Conservation (phyloP, 2,113 vertebrate species). For the Aphyosemion australe region DNA sequence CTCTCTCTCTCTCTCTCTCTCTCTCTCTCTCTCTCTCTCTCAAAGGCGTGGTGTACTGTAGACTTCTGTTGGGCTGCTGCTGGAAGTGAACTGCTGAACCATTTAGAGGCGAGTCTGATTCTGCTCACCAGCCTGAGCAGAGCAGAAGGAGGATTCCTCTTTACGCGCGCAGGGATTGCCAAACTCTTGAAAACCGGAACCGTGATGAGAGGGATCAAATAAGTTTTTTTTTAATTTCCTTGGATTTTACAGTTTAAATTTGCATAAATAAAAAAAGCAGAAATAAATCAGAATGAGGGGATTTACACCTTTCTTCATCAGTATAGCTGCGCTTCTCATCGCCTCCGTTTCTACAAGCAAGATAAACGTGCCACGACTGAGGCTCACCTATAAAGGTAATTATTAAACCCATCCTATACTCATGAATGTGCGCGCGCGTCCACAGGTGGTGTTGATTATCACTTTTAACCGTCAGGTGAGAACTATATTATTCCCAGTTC, state of each 20-base stretch:
- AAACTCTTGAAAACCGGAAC: constrained; percentile 1
- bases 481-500: neutral
- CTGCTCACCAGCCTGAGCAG: constrained; percentile 11
- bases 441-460: constrained; percentile 26
- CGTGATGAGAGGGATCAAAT: constrained; percentile 1
- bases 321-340: constrained; percentile 36
- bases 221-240: neutral
- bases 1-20: neutral
- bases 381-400: constrained; percentile 71
- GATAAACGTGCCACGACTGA: constrained; percentile 65
- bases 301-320: constrained; percentile 38
- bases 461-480: neutral
- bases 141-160: constrained; percentile 17
- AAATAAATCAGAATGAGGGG: constrained; percentile 43
- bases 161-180: constrained; percentile 28
- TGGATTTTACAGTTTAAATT: constrained; percentile 22
- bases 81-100: constrained; percentile 17
- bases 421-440: neutral
- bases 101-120: constrained; percentile 21
- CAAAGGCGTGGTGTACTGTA: constrained; percentile 24
- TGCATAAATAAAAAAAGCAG: neutral
- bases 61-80: constrained; percentile 42
- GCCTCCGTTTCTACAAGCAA: constrained; percentile 41
- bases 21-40: constrained; percentile 12
- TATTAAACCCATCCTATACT: neutral